phyloP scores from a whole-genome alignment of 2,888 invertebrate genomes.

The Lycocerus yunnanus region DNA sequence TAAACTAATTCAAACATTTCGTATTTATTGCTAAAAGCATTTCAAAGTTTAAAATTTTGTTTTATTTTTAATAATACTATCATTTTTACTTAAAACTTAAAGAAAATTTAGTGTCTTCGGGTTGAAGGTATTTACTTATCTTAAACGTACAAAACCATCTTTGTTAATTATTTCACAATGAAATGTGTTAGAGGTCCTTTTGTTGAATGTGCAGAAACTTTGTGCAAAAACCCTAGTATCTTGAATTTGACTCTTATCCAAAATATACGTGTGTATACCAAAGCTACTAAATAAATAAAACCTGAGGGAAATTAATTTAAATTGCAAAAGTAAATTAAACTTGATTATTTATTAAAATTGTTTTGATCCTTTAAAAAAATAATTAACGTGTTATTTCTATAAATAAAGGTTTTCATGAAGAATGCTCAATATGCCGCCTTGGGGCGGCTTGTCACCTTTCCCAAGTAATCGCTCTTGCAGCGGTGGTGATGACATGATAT shows the following conservation, averaged over 20 bases:
- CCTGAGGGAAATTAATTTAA: not conserved
- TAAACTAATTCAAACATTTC: too few relatives aligned
- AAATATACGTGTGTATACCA: not conserved
- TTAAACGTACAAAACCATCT: not conserved
- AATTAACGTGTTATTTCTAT: not conserved
- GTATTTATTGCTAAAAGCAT: too few relatives aligned
- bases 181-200: not conserved
- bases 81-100: too few relatives aligned
- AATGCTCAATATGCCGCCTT: not conserved
- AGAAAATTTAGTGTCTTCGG: not conserved
- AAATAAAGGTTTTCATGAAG: not conserved
- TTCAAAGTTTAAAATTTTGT: not conserved
- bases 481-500: not conserved
- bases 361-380: not conserved
- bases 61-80: too few relatives aligned
- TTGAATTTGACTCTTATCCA: too few relatives aligned
- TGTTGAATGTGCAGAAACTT: too few relatives aligned
- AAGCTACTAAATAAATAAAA: not conserved
- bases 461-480: not conserved
- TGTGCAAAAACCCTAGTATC: not conserved
- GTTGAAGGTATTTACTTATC: not conserved
- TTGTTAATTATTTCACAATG: not conserved
- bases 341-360: not conserved
- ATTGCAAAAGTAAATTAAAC: not conserved
- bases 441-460: not conserved